Base-by-base conservation (phyloP, 2,113 vertebrate species). In the Mormyrus lacerda region DNA sequence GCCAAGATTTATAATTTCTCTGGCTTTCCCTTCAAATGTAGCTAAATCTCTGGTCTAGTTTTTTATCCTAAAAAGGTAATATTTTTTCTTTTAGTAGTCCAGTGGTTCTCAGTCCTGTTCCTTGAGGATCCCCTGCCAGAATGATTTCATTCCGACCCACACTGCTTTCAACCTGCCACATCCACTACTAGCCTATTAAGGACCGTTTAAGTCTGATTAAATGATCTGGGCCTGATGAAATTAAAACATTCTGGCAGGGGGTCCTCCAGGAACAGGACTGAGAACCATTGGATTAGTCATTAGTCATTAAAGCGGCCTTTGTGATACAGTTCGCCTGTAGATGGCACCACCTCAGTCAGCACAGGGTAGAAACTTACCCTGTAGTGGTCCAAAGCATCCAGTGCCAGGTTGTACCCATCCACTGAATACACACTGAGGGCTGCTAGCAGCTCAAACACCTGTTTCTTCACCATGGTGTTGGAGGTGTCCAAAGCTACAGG, bases 381-480 rank as follows among this genome's bases (percentile, higher is more conserved):
- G 94, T 99, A 99, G 86, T 99, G 97, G 87, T 99, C 97, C 91
- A 99, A 95, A 10, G 98, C 96, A 21, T 99, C 99, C 93, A 99
- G 92, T 1, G 97, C 96, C 93, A 98, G 95, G 27, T 93, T 84
- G 0, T 99, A 96, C 1, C 99, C 99, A 35, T 98, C 97, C 0
- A 94, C 61, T 0, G 98, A 99, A 91, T 98, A 99, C 93, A 99
- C 96, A 92, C 97, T 99, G 89, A 99, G 96, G 50, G 98, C 99
- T 0, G 99, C 98, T 69, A 99, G 94, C 35, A 99, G 96, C 91
- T 99, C 99, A 93, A 98, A 99, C 90, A 99, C 98, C 92, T 99
- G 99, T 94, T 97, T 99, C 95, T 99, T 99, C 91, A 99, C 99
- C 98, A 99, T 99, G 69, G 96, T 96, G 84, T 99, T 99, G 55